Evolutionary conservation across 2,888 invertebrate genomes (phyloP).

Genomic region (Sarcophaga subvicina): DNA sequence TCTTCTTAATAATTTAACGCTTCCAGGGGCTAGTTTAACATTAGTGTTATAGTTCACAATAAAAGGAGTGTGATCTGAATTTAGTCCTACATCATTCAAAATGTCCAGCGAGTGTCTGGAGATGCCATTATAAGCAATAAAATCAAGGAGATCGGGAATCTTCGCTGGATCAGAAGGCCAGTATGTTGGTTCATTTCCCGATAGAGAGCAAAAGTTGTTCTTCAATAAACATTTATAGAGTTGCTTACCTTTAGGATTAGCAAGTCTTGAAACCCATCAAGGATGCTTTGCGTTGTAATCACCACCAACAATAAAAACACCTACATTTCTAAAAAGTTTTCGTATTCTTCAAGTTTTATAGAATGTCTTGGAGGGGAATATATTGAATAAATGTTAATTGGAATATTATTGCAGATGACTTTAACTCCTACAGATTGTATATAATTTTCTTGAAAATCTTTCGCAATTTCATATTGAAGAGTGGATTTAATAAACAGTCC

Average conservation of each 20-base stretch:
- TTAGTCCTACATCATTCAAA: constrained; percentile 12
- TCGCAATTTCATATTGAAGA: constrained; percentile 2
- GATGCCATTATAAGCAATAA: background rate
- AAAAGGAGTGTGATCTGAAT: constrained; percentile 18
- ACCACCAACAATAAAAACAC: too few species aligned
- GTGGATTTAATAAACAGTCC: constrained; percentile 16
- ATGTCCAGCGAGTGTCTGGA: constrained; percentile 18
- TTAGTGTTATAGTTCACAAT: constrained; percentile 25
- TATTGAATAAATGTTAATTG: constrained; percentile 1
- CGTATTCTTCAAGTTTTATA: background rate
- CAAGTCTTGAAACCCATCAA: too few species aligned
- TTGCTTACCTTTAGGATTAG: background rate
- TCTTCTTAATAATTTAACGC: too few species aligned
- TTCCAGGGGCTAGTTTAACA: background rate
- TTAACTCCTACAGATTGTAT: constrained; percentile 11
- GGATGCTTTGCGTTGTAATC: too few species aligned
- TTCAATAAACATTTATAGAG: too few species aligned
- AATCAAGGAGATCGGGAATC: too few species aligned
- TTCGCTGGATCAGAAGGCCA: background rate
- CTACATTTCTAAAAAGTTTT: background rate
- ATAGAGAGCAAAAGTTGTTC: background rate
- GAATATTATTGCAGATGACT: background rate
- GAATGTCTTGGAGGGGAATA: background rate
- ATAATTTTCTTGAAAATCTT: background rate
- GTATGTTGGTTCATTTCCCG: background rate